Evolutionary conservation across 1,140 invertebrate species (phyloP).

Genomic region (Drosophila rhopaloa): DNA sequence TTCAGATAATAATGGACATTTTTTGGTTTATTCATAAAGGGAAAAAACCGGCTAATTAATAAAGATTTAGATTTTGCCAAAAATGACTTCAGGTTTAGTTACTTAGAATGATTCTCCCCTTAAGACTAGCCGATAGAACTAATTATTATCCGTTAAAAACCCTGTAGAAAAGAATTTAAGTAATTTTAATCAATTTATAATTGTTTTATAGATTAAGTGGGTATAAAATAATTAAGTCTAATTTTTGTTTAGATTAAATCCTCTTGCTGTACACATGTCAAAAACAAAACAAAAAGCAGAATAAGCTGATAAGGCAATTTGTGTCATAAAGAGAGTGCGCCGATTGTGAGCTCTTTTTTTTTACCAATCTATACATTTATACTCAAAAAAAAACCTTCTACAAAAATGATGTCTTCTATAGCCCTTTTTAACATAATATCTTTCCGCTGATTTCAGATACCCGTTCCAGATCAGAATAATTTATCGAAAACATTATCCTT

Average conservation of each 20-base stretch:
- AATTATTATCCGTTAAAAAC: too few species aligned
- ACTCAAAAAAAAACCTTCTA: too few species aligned
- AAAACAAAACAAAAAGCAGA: not conserved
- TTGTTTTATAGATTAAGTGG: too few species aligned
- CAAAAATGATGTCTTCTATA: too few species aligned
- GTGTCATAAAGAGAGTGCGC: conserved; percentile 4
- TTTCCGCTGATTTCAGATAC: conserved; percentile 85
- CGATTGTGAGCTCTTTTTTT: not conserved
- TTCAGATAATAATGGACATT: not conserved
- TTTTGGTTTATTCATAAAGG: not conserved
- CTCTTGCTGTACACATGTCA: not conserved
- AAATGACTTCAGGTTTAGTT: too few species aligned
- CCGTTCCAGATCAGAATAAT: conserved; percentile 90
- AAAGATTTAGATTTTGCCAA: too few species aligned
- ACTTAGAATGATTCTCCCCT: too few species aligned
- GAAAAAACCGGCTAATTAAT: not conserved
- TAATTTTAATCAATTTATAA: too few species aligned
- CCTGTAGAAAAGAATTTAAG: too few species aligned
- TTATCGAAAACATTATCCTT: conserved; percentile 85
- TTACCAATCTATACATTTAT: too few species aligned
- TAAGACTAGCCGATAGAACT: too few species aligned
- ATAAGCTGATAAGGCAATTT: conserved; percentile 1
- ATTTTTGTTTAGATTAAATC: not conserved
- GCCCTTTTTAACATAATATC: not conserved
- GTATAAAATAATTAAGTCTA: too few species aligned